phyloP scores from a whole-genome alignment of 2,888 invertebrate species.

The Leucania comma region DNA sequence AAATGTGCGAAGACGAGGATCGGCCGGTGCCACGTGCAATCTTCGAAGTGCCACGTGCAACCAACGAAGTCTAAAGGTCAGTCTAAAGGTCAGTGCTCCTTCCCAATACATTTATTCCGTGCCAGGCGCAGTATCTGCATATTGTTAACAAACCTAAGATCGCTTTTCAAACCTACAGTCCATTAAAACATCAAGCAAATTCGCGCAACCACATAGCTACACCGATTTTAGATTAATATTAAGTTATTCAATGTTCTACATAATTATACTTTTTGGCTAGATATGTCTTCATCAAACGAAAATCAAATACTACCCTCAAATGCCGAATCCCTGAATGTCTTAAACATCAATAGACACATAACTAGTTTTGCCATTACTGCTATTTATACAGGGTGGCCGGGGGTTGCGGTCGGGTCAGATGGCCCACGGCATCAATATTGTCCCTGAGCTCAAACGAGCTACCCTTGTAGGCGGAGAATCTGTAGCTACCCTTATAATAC shows the following conservation, averaged over 20 bases:
- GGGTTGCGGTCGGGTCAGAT: constrained; percentile 67
- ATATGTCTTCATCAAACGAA: constrained; percentile 18
- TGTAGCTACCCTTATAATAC: constrained; percentile 13
- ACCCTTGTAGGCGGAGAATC: constrained; percentile 39
- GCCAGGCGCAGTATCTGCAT: no score
- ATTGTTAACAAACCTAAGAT: no score
- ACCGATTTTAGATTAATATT: background rate
- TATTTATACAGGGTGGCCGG: constrained; percentile 60
- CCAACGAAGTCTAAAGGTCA: no score
- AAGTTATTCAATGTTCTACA: background rate
- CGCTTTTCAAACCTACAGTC: no score
- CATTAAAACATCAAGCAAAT: no score
- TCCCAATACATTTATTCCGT: no score
- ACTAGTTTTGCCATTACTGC: constrained; percentile 67
- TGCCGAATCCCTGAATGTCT: constrained; percentile 32
- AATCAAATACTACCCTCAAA: constrained; percentile 38
- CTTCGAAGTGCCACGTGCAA: no score
- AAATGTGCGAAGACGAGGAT: no score
- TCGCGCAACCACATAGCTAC: no score
- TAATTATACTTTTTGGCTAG: background rate
- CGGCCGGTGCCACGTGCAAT: no score
- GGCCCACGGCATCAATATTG: constrained; percentile 80
- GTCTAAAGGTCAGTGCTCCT: no score
- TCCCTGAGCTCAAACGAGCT: constrained; percentile 65
- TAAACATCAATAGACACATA: constrained; percentile 55